Conservation (phyloP, 2,888 invertebrate species). For the Lochmaea crataegi region DNA sequence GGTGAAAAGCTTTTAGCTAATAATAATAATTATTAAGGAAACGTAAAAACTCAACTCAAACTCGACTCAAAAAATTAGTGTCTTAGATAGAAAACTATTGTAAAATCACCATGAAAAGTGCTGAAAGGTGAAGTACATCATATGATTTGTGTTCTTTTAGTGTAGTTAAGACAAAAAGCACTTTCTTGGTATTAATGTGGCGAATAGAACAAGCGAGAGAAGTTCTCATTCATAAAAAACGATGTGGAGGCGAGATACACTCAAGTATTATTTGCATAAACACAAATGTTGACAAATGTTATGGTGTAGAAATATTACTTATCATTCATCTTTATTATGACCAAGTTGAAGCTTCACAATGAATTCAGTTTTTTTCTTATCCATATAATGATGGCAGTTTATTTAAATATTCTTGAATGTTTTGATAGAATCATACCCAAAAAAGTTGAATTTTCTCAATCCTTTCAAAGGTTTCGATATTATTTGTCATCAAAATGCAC, state of each 20-base stretch:
- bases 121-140: not conserved
- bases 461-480: no score
- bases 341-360: conserved; percentile 1
- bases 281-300: conserved; percentile 52
- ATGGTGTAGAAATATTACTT: conserved; percentile 39
- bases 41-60: no score
- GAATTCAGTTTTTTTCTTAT: not conserved
- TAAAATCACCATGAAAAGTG: no score
- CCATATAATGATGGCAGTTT: not conserved
- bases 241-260: conserved; percentile 49
- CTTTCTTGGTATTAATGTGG: conserved; percentile 26
- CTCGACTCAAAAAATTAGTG: no score
- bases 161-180: conserved; percentile 11
- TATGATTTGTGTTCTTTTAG: not conserved
- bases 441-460: no score
- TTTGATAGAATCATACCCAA: no score
- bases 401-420: no score
- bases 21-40: no score
- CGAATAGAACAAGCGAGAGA: conserved; percentile 9
- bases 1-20: no score
- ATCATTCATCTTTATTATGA: conserved; percentile 16
- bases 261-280: conserved; percentile 52
- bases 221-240: conserved; percentile 53
- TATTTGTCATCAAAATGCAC: no score
- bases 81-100: not conserved